phyloP scores from a whole-genome alignment of 2,888 invertebrate genomes.

The Ectemnius cavifrons region DNA sequence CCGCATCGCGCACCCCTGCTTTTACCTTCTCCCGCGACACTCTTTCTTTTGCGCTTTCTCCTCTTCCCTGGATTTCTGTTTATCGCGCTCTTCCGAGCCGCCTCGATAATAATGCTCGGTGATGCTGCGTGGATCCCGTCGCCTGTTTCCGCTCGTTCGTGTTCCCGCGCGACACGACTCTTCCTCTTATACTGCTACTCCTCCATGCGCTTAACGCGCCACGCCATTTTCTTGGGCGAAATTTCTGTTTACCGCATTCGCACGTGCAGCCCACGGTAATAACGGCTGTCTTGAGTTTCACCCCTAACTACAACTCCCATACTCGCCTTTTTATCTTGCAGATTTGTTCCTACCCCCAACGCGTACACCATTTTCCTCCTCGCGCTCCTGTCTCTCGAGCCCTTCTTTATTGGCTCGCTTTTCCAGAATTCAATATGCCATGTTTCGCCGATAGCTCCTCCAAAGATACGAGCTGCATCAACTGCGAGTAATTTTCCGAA shows the following conservation, averaged over 20 bases:
- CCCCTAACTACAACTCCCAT: no score
- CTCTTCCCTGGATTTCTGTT: background rate
- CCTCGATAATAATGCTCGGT: conserved; percentile 3
- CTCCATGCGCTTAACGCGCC: no score
- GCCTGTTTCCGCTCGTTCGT: background rate
- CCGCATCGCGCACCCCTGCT: background rate
- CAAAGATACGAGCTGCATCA: conserved; percentile 24
- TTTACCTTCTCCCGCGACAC: background rate
- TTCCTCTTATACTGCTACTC: no score
- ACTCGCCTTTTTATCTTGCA: background rate
- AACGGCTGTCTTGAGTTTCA: no score
- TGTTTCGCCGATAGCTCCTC: no score
- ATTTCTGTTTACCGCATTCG: no score
- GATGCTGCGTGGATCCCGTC: background rate
- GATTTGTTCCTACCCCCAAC: no score
- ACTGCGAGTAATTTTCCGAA: conserved; percentile 10
- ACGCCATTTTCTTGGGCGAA: no score
- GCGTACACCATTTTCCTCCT: background rate
- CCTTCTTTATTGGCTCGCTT: background rate
- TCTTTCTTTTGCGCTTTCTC: background rate
- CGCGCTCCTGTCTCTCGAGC: background rate
- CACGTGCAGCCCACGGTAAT: no score
- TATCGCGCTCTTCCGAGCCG: background rate
- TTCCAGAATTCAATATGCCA: conserved; percentile 49
- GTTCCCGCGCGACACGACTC: background rate